Evolutionary conservation across 2,113 vertebrate species (phyloP).

Genomic region (Prietella phreatophila): DNA sequence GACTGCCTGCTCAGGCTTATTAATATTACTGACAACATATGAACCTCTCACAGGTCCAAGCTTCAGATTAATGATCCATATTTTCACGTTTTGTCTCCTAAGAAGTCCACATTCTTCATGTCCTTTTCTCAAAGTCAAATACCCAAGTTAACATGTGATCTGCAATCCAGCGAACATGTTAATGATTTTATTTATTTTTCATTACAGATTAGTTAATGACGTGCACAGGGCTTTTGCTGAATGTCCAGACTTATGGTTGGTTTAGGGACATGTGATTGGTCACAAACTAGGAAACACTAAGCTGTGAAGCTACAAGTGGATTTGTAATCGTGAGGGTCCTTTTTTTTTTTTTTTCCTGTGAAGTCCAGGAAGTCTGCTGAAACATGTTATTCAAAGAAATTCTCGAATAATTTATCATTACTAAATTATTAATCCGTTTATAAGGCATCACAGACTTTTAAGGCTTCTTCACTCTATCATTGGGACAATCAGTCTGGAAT

Average conservation of each 20-base stretch:
- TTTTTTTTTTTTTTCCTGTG: not conserved
- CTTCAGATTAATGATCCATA: not conserved
- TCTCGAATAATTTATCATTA: not conserved
- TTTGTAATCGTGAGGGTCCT: not conserved
- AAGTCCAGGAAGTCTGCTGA: not conserved
- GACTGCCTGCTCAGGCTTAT: constrained; percentile 53
- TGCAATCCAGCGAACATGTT: not conserved
- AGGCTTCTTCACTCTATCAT: not conserved
- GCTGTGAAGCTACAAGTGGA: not conserved
- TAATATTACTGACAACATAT: constrained; percentile 60
- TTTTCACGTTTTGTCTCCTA: not conserved
- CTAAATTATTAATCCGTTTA: too few species aligned
- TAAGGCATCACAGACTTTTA: too few species aligned
- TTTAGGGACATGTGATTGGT: not conserved
- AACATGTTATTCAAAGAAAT: not conserved
- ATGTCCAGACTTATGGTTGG: too few species aligned
- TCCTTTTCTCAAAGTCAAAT: not conserved
- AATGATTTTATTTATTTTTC: not conserved
- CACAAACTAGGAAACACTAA: not conserved
- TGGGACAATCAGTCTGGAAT: not conserved
- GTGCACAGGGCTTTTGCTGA: too few species aligned
- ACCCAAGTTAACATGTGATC: not conserved
- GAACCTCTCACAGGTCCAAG: constrained; percentile 25
- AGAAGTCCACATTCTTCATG: not conserved
- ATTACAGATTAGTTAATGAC: too few species aligned